Conservation (phyloP, 2,113 vertebrate genomes). For the Rynchops niger region DNA sequence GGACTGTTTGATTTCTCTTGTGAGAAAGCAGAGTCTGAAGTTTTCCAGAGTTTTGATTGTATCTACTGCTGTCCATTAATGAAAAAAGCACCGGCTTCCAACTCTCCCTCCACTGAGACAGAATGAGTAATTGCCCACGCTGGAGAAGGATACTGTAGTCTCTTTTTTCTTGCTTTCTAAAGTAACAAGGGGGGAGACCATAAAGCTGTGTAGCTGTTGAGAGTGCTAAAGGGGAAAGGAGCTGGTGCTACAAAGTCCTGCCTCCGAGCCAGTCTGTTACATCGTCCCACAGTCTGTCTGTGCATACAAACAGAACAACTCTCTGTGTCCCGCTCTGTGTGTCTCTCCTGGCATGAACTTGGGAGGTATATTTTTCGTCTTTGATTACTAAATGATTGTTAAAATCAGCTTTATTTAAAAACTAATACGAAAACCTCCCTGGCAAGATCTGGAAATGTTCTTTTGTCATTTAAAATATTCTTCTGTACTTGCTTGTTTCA, state of each 20-base stretch:
- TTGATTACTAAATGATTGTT: neutral
- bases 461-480: neutral
- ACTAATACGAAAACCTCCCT: neutral
- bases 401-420: neutral
- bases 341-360: neutral
- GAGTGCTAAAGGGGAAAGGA: neutral
- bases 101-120: neutral
- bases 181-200: neutral
- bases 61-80: neutral
- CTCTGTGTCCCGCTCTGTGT: neutral
- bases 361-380: neutral
- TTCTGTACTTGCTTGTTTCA: neutral
- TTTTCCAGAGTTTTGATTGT: constrained; percentile 12
- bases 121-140: neutral
- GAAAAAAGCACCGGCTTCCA: neutral
- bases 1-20: constrained; percentile 1
- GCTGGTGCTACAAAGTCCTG: neutral
- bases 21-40: neutral
- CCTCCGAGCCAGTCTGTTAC: neutral
- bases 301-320: neutral
- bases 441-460: neutral
- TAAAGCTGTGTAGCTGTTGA: neutral
- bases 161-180: neutral
- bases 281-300: neutral
- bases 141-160: neutral